Base-by-base conservation (phyloP, 2,113 vertebrate species). In the Pyxicephalus adspersus region DNA sequence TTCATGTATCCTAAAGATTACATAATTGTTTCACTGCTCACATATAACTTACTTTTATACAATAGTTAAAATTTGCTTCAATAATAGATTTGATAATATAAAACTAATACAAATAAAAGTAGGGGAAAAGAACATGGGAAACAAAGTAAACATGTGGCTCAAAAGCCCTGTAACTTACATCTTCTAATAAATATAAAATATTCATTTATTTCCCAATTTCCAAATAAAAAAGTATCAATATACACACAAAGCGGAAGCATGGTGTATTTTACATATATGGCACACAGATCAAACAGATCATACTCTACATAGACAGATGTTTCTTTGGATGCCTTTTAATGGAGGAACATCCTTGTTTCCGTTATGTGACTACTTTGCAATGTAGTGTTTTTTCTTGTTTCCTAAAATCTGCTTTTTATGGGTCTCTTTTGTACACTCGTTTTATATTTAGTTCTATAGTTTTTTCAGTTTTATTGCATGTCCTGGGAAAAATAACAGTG, bases 261-360 rank as follows among this genome's bases (percentile, higher is more conserved):
- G 52, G 70, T 73, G 34, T 73, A 73, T 22, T 52, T 73, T 57
- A 73, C 70, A 73, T 31, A 73, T 26, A 58, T 57, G 26, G 71
- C 28, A 74, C 20, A 23, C 54, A 74, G 71, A 74, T 58, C 71
- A 74, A 73, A 74, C 54, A 60, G 20, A 58, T 31, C 29, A 34
- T 31, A 57, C 28, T 15, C 20, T 55, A 45, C 15, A 45, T 45
- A 45, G 52, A 11, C 71, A 74, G 71, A 73, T 74, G 71, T 74
- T 74, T 74, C 29, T 60, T 55, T 58, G 15, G 9, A 38, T 17
- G 57, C 38, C n/a, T 18, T 58, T 38, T 74, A 34, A 29, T 73
- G 22, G 29, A 74, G 55, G 28, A 23, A 57, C 52, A 58, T 60
- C 26, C 51, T 58, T 58, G 54, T 74, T 60, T 60, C 54, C n/a